A percentile compares a stretch with the other conserved stretches of the same genome.
These are phyloP conservation scores for Muraenolepis orangiensis DNA, from an alignment of 2,797 vertebrate genomes.

Conservation along the genomic window DNA sequence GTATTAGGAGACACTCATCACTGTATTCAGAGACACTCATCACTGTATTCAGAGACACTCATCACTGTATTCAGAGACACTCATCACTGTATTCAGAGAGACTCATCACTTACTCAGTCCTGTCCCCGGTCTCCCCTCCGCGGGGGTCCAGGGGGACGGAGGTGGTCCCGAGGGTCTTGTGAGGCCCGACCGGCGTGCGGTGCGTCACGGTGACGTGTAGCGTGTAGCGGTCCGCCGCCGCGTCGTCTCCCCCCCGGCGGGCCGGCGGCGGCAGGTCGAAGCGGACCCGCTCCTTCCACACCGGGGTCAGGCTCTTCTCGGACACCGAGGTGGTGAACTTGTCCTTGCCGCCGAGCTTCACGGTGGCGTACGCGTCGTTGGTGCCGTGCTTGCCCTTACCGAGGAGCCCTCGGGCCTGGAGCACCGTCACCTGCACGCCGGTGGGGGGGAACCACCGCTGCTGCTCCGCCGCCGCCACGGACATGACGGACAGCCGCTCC, in stretches of 20 bases:
- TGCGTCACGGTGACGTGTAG: slow-evolving; percentile 87
- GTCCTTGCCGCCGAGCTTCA: slow-evolving; percentile 90
- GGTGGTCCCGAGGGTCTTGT: slow-evolving; percentile 88
- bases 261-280: slow-evolving; percentile 83
- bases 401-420: slow-evolving; percentile 82
- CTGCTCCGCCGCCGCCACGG: slow-evolving; percentile 67
- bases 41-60: too few relatives aligned
- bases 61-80: too few relatives aligned
- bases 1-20: too few relatives aligned
- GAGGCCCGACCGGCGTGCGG: slow-evolving; percentile 85
- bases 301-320: slow-evolving; percentile 83
- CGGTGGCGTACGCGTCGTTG: slow-evolving; percentile 89
- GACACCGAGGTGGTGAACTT: slow-evolving; percentile 87
- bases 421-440: slow-evolving; percentile 87
- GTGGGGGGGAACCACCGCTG: slow-evolving; percentile 85
- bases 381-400: slow-evolving; percentile 84
- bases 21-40: too few relatives aligned
- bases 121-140: neutral
- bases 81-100: too few relatives aligned
- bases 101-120: too few relatives aligned
- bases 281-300: slow-evolving; percentile 88
- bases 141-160: slow-evolving; percentile 79
- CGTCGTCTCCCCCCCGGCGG: slow-evolving; percentile 7
- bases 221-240: slow-evolving; percentile 56
- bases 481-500: slow-evolving; percentile 62